A percentile compares a stretch with the other conserved stretches of the same genome.
phyloP scores from a whole-genome alignment of 2,113 vertebrate genomes.

The Empidonax traillii region DNA sequence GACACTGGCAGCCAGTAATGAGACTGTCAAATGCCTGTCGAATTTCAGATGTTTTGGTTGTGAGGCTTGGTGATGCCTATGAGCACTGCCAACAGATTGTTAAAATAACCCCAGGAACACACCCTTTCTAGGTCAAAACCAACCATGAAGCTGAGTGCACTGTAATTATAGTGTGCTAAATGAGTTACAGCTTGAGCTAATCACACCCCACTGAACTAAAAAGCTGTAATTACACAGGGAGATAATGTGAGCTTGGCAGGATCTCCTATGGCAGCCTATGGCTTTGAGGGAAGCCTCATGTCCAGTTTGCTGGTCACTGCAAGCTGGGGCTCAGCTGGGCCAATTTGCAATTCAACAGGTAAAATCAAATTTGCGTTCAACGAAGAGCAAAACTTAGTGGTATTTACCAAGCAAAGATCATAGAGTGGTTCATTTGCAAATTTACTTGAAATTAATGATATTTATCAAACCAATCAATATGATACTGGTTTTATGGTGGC shows the following conservation, averaged over 20 bases:
- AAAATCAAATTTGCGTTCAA: neutral
- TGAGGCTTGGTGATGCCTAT: neutral
- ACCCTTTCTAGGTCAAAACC: constrained; percentile 56
- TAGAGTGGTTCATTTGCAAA: neutral
- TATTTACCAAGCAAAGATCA: neutral
- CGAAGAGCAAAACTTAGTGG: neutral
- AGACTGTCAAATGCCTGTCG: neutral
- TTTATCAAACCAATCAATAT: neutral
- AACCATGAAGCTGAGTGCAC: constrained; percentile 26
- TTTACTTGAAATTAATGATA: neutral
- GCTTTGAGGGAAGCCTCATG: constrained; percentile 23
- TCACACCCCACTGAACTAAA: constrained; percentile 64
- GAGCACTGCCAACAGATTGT: neutral
- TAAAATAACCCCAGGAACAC: constrained; percentile 54
- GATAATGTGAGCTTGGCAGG: constrained; percentile 59
- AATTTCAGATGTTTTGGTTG: constrained; percentile 35
- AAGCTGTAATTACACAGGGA: constrained; percentile 72
- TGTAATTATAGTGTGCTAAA: constrained; percentile 70
- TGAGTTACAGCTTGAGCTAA: constrained; percentile 72
- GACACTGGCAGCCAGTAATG: neutral
- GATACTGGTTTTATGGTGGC: neutral
- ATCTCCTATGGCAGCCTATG: neutral
- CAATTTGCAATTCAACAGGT: neutral
- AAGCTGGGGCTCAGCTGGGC: constrained; percentile 1
- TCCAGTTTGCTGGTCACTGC: neutral